Evolutionary conservation across 2,888 invertebrate genomes (phyloP), one percentile per base, ranked within the genome.

Genomic region (Ennomos fuscantarius): DNA sequence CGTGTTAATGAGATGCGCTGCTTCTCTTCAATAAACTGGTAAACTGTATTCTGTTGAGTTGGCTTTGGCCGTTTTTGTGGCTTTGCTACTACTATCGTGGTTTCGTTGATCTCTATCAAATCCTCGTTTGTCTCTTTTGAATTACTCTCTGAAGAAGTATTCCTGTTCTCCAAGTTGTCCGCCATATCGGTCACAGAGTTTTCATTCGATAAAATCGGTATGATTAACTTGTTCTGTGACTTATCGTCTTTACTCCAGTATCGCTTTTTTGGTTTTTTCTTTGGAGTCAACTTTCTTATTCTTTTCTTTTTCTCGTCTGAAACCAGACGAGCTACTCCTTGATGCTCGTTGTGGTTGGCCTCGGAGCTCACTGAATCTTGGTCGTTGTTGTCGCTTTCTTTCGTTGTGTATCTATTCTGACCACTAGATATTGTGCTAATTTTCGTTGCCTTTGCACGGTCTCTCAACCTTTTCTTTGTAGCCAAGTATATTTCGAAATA

Each of bases 401-500:
- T 93, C 9, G 94, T 92, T 1, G 79, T 67, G 61, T 77, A 87
- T 73, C 79, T 84, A 62, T 88, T 90, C 55, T 86, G 83, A 10
- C 89, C 90, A 54, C 87, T 89, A 9, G 92, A 90, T 48, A 96
- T 94, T 8, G 95, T 95, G 72, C 96, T 96, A 54, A 96, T 93
- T 82, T 96, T 95, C 6, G 97, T 96, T 15, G 97, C 97, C 73
- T 96, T 94, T 33, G 97, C 97, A 24, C 98, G 93, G 76, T 97
- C 97, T 39, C 97, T 91, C 32, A 98, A 87, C 60, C 99, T 93
- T 72, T 97, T 94, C 62, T 97, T 94, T 1, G 99, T 98, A 1
- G 99, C 98, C 70, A 98, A 93, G 86, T 97, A 99, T 78, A 99
- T 99, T 93, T 99, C 98, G 63, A 98, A 94, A 86, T 99, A 99